Evolutionary conservation across 2,888 invertebrate species (phyloP).

Genomic region (Sceliomorpha sp.): DNA sequence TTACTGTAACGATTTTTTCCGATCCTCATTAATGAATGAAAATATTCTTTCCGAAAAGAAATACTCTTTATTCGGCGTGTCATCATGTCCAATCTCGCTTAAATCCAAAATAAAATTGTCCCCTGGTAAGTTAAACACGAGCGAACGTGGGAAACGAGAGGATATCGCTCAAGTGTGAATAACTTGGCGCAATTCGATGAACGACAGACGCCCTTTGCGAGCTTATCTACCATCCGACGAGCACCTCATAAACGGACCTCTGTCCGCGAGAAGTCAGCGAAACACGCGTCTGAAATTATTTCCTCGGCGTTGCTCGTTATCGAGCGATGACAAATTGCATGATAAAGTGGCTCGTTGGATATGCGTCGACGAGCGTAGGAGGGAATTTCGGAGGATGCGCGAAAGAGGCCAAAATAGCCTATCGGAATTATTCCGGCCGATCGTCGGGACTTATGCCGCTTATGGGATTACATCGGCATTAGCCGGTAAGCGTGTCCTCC

Average conservation of each 20-base stretch:
- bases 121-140: too few relatives aligned
- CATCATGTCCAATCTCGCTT: too few relatives aligned
- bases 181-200: slow-evolving; percentile 24
- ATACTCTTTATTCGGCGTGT: too few relatives aligned
- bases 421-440: slow-evolving; percentile 74
- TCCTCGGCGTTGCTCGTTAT: too few relatives aligned
- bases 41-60: too few relatives aligned
- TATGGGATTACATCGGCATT: slow-evolving; percentile 77
- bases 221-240: slow-evolving; percentile 34
- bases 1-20: too few relatives aligned
- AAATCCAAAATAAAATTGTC: too few relatives aligned
- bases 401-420: slow-evolving; percentile 64
- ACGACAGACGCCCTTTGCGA: slow-evolving; percentile 34
- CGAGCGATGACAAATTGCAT: slow-evolving; percentile 4
- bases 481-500: slow-evolving; percentile 68
- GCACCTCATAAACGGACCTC: too few relatives aligned
- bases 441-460: slow-evolving; percentile 76
- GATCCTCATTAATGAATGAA: too few relatives aligned
- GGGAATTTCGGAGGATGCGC: slow-evolving; percentile 28
- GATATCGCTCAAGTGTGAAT: slow-evolving; percentile 31
- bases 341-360: slow-evolving; percentile 16
- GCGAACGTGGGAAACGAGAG: slow-evolving; percentile 47
- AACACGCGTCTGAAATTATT: too few relatives aligned
- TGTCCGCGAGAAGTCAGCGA: too few relatives aligned
- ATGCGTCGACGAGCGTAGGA: slow-evolving; percentile 14